Base-by-base conservation (phyloP, 2,888 invertebrate genomes). In the Nemurella pictetii region DNA sequence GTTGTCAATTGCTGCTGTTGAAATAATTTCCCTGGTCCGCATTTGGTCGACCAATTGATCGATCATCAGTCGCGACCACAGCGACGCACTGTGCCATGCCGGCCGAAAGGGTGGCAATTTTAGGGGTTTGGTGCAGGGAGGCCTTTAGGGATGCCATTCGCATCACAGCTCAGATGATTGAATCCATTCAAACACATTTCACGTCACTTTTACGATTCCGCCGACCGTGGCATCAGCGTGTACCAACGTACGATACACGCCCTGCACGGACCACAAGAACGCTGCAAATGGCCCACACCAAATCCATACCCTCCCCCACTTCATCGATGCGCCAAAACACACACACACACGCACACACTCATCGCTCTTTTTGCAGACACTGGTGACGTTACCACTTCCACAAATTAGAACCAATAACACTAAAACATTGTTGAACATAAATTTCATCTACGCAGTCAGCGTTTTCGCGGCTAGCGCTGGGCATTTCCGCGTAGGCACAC, bases 321-420 rank as follows among this genome's bases (percentile, higher is more conserved):
- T 20, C 55, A 12, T 20, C 55, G n/a, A n/a, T n/a, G n/a, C n/a
- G n/a, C n/a, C n/a, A n/a, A n/a, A n/a, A n/a, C n/a, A n/a, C n/a
- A n/a, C n/a, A n/a, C n/a, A n/a, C n/a, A n/a, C n/a, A n/a, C 29
- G 25, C 26, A 7, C 80, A 30, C 5, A 7, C 29, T 32, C 80
- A 80, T 32, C 80, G 7, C 80, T 29, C 25, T 32, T 29, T 30
- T n/a, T 25, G 28, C 35, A 81, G 3, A 36, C 36, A 35, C 15
- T 35, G n/a, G 80, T 32, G 55, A 55, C 73, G 73, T 83, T 77
- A 83, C 78, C 83, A 85, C 85, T 85, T 85, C 77, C 85, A 83
- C 85, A 85, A 85, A 85, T 85, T 85, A 85, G 85, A 85, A 29
- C 85, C 85, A 83, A 85, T 85, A 85, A 83, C 85, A 80, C 85